Evolutionary conservation across 64 coral and sea anemone genomes (phyloP), one percentile per base, ranked within the genome.

Genomic region (Dendrophyllia cribrosa): DNA sequence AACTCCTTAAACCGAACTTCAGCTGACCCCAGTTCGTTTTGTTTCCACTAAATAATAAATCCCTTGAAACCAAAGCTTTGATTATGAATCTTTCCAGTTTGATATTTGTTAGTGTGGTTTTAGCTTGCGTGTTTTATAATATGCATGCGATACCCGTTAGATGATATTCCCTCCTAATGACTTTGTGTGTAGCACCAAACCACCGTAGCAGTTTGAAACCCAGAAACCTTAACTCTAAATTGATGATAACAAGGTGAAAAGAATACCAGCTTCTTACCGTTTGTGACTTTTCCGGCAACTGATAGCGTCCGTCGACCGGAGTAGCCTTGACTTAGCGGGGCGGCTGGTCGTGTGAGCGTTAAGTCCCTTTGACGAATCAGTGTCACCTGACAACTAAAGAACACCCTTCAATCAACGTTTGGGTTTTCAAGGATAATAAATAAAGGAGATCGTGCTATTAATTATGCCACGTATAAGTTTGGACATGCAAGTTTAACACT

Each of bases 341-440:
- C 44, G 80, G 80, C 80, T 83, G 80, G 43, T 45, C 58, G 80
- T 50, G 60, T 51, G 72, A 51, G 80, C 61, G 61, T 44, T 83
- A 83, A 83, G 60, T 50, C 80, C 43, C 61, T 83, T 66, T 83
- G 80, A 83, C 23, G 77, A 16, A 51, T 59, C 77, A 9, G 77
- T 80, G 77, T 80, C 80, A 83, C 80, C 80, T 83, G 80, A 83
- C 80, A 83, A 26, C 62, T 12, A 83, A 83, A 49, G 62, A 65
- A 83, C 80, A 83, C 80, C 80, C 58, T 83, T 83, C 80, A 83
- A 83, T 83, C 80, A 83, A 66, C 80, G 80, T 66, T 51, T 83
- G 60, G 61, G 80, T 65, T 83, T 83, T 83, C 16, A 83, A 50
- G 61, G 45, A 83, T 83, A 46, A 63, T 59, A 75, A 75, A 75